Evolutionary conservation across 2,113 vertebrate species (phyloP).

Genomic region (Pteropus alecto): DNA sequence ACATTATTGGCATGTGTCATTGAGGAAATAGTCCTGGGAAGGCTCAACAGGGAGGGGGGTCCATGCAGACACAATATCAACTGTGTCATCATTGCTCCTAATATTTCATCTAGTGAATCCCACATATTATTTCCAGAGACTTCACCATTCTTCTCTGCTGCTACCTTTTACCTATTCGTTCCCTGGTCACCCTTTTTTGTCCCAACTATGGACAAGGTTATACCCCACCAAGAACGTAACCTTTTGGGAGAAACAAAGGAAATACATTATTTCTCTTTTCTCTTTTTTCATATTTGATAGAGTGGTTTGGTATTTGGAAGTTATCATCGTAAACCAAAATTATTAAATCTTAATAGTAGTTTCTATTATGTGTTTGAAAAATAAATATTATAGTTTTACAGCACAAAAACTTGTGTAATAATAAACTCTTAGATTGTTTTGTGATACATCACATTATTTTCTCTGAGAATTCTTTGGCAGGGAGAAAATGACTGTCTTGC

Average conservation of each 20-base stretch:
- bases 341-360: neutral
- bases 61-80: neutral
- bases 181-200: neutral
- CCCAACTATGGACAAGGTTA: neutral
- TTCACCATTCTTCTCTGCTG: neutral
- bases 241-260: neutral
- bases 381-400: neutral
- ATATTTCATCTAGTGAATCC: neutral
- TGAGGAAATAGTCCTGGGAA: neutral
- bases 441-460: neutral
- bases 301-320: neutral
- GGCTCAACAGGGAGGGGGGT: neutral
- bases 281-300: neutral
- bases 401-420: neutral
- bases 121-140: neutral
- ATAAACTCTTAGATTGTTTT: neutral
- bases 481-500: neutral
- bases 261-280: neutral
- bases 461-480: neutral
- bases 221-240: neutral
- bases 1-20: neutral
- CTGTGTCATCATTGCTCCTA: neutral
- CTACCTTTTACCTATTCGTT: neutral
- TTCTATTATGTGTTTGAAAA: constrained; percentile 7
- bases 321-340: neutral